Conservation (phyloP, 2,797 vertebrate species). For the Gephyroberyx darwinii region DNA sequence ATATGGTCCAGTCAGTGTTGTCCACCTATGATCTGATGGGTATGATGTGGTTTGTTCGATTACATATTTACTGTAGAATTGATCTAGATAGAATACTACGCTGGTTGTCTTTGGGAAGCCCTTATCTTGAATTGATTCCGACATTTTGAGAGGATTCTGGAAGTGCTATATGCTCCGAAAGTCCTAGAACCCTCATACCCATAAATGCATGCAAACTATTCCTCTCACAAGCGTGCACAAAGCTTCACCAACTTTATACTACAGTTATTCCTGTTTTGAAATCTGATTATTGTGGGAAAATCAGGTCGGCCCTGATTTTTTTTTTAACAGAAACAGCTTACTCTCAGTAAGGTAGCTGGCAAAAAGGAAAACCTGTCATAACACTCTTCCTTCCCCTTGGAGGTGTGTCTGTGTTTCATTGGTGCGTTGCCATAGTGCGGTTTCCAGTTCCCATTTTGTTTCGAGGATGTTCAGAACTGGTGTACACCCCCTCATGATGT, state of each 20-base stretch:
- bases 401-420: constrained; percentile 28
- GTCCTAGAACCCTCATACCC: no score
- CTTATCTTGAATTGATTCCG: no score
- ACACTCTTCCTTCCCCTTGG: constrained; percentile 7
- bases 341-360: constrained; percentile 3
- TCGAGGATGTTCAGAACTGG: constrained; percentile 5
- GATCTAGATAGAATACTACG: no score
- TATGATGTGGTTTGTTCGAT: no score
- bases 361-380: background rate
- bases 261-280: constrained; percentile 12
- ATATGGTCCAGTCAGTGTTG: no score
- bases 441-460: constrained; percentile 34
- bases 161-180: no score
- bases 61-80: no score
- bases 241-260: constrained; percentile 16
- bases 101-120: no score
- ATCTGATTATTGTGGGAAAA: constrained; percentile 22
- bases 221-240: background rate
- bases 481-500: constrained; percentile 1
- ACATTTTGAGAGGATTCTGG: no score
- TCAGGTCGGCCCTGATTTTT: constrained; percentile 25
- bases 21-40: no score
- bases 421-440: constrained; percentile 2
- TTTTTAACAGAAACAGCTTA: constrained; percentile 29
- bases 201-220: background rate